Evolutionary conservation across 2,797 vertebrate genomes (phyloP), one percentile per base, ranked within the genome.

Genomic region (Halcyon chelicuti): DNA sequence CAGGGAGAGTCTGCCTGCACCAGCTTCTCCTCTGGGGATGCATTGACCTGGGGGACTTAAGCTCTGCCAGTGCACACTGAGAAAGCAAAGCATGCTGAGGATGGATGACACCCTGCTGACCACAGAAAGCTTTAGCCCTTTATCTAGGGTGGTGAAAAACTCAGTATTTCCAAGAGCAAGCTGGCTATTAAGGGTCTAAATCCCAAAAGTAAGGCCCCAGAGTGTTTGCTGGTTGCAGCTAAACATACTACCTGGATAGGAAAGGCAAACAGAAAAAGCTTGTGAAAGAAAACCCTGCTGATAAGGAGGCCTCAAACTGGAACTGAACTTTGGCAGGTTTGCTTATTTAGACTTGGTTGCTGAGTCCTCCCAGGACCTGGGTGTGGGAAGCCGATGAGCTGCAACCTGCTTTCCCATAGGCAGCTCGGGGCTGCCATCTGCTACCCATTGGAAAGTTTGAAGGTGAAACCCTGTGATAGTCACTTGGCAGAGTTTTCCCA

Each of bases 31-130:
- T 88, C 54, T 28, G 44, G 51, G 47, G 33, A 39, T 28, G 40
- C 22, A 31, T 93, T 96, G 90, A 98, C 66, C 65, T 95, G 97
- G 70, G 98, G 97, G 42, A 98, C 98, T 90, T 98, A 98, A 57
- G 98, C 98, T 31, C 96, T 97, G 65, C 98, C 98, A 26, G 98
- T 91, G 55, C 52, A 92, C 74, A 97, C 98, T 98, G 96, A 33
- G 96, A 60, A 31, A 71, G 13, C 25, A 61, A 93, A 90, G 44
- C 63, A 72, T 14, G 14, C 35, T 25, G 52, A 15, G 66, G 49
- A 44, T 44, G 47, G 62, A 12, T 15, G 4, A 39, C 35, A 13
- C 15, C 28, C 42, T 57, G 55, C 42, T n/a, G 29, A 39, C 33
- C 17, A 29, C 16, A 22, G 33, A 66, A 67, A 54, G 20, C 40